A percentile compares a stretch with the other conserved stretches of the same genome.
These are phyloP conservation scores for Pseudolaguvia tuberculata DNA, from an alignment of 2,113 vertebrate species.

Conservation along the genomic window DNA sequence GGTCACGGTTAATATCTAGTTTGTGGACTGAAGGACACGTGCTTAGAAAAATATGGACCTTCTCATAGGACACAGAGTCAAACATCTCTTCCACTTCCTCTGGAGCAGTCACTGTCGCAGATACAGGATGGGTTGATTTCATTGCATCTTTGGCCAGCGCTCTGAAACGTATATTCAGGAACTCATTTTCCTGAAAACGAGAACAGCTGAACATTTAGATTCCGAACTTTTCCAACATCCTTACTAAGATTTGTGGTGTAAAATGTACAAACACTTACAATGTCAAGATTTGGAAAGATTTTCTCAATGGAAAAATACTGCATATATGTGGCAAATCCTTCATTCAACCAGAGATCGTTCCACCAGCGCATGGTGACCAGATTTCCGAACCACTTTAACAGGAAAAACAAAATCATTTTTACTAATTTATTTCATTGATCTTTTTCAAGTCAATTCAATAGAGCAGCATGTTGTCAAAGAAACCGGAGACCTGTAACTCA, in stretches of 20 bases:
- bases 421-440: neutral
- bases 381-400: slow-evolving; percentile 91
- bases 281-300: slow-evolving; percentile 71
- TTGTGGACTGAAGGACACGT: neutral
- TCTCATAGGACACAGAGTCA: slow-evolving; percentile 88
- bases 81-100: slow-evolving; percentile 95
- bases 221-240: neutral
- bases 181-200: slow-evolving; percentile 77
- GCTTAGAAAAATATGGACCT: slow-evolving; percentile 70
- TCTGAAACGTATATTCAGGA: slow-evolving; percentile 78
- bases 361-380: slow-evolving; percentile 97
- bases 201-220: slow-evolving; percentile 20
- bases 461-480: neutral
- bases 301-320: slow-evolving; percentile 79
- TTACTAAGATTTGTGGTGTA: neutral
- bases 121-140: slow-evolving; percentile 85
- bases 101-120: slow-evolving; percentile 75
- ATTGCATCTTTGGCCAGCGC: slow-evolving; percentile 83
- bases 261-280: slow-evolving; percentile 69
- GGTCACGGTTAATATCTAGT: neutral
- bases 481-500: neutral
- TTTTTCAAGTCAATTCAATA: neutral
- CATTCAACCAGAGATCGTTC: slow-evolving; percentile 95
- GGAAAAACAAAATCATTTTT: slow-evolving; percentile 1
- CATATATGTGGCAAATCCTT: slow-evolving; percentile 97